Evolutionary conservation across 2,888 invertebrate genomes (phyloP).

Genomic region (Panopea generosa): DNA sequence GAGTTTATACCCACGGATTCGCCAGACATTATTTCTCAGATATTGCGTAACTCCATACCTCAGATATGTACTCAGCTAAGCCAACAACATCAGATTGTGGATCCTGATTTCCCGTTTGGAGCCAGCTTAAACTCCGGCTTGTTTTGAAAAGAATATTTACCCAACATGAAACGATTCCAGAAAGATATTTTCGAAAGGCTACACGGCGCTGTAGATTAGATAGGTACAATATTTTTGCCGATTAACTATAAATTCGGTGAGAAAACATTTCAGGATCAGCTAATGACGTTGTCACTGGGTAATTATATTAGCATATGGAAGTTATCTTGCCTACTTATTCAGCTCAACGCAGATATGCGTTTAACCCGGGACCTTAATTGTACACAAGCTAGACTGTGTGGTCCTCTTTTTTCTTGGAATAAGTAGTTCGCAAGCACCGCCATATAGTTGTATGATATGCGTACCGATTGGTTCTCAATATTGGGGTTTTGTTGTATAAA

Average conservation of each 20-base stretch:
- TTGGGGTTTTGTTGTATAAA: too few relatives aligned
- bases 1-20: too few relatives aligned
- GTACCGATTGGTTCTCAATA: too few relatives aligned
- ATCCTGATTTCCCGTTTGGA: conserved; percentile 33
- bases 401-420: too few relatives aligned
- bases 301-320: conserved; percentile 53
- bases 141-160: conserved; percentile 61
- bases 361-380: conserved; percentile 12
- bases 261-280: conserved; percentile 39
- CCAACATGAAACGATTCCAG: conserved; percentile 55
- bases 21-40: conserved; percentile 28
- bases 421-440: too few relatives aligned
- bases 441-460: too few relatives aligned
- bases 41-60: conserved; percentile 48
- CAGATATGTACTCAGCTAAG: conserved; percentile 44
- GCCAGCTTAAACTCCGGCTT: conserved; percentile 35
- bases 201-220: conserved; percentile 44
- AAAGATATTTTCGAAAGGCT: conserved; percentile 52
- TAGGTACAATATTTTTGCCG: conserved; percentile 47
- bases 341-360: conserved; percentile 22
- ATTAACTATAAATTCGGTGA: conserved; percentile 42
- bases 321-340: conserved; percentile 49
- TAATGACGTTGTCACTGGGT: conserved; percentile 50
- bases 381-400: background rate
- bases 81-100: conserved; percentile 21